phyloP scores from a whole-genome alignment of 2,113 vertebrate genomes.

The Spilogale gracilis region DNA sequence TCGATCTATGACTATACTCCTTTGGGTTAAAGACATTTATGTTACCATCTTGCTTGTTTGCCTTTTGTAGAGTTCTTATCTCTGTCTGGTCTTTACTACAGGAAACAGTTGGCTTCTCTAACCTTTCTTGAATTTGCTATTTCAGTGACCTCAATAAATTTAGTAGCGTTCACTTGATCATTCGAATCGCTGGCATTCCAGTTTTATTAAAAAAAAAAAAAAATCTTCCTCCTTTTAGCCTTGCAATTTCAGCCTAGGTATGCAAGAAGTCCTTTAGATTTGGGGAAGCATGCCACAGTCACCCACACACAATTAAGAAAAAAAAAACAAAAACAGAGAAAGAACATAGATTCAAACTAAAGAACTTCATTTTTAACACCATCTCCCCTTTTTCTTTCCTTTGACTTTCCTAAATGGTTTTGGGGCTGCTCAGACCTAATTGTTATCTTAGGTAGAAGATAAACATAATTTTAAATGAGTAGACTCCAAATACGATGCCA shows the following conservation, averaged over 20 bases:
- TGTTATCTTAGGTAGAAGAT: not conserved
- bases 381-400: not conserved
- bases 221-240: not conserved
- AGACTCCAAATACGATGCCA: not conserved
- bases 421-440: not conserved
- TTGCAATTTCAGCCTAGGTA: not conserved
- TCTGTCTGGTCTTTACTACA: not conserved
- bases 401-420: conserved; percentile 1
- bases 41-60: not conserved
- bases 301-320: not conserved
- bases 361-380: not conserved
- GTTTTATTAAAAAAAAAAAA: conserved; percentile 34
- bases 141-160: not conserved
- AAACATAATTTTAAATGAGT: not conserved
- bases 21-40: not conserved
- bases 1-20: not conserved
- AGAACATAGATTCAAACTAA: not conserved
- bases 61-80: not conserved
- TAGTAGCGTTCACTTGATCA: not conserved
- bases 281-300: not conserved
- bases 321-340: not conserved
- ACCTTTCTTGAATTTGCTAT: not conserved
- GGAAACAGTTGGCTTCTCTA: not conserved
- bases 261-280: not conserved
- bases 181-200: not conserved